A percentile compares a stretch with the other conserved stretches of the same genome.
phyloP scores from a whole-genome alignment of 2,113 vertebrate species.

The Baryphthengus martii region DNA sequence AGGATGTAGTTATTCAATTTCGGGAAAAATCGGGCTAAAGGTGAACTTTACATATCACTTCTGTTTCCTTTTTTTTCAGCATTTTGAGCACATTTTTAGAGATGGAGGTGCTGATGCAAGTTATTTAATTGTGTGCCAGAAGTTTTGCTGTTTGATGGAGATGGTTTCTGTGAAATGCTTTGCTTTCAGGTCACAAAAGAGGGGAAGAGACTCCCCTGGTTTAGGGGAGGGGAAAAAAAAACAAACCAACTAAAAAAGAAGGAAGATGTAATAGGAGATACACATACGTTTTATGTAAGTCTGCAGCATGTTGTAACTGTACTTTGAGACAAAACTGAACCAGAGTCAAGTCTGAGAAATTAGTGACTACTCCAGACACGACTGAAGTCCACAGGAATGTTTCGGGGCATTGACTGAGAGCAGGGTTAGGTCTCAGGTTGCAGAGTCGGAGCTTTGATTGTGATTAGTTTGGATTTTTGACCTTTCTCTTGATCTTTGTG shows the following conservation, averaged over 20 bases:
- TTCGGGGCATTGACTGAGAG: background rate
- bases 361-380: background rate
- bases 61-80: conserved; percentile 17
- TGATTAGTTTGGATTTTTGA: background rate
- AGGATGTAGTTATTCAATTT: background rate
- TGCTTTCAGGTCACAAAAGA: background rate
- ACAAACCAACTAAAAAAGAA: too few species aligned
- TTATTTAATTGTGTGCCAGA: conserved; percentile 1
- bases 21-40: background rate
- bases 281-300: background rate
- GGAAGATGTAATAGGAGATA: background rate
- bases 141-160: background rate
- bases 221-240: background rate
- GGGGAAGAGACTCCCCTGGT: background rate
- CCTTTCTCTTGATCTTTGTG: background rate
- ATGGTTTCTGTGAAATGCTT: background rate
- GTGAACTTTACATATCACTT: background rate
- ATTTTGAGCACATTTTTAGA: conserved; percentile 1
- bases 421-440: background rate
- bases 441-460: background rate
- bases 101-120: background rate
- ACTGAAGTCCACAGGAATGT: conserved; percentile 3
- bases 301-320: background rate
- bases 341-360: background rate
- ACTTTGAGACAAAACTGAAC: background rate